Base-by-base conservation (phyloP, 1,140 invertebrate species). In the Eurosta solidaginis region DNA sequence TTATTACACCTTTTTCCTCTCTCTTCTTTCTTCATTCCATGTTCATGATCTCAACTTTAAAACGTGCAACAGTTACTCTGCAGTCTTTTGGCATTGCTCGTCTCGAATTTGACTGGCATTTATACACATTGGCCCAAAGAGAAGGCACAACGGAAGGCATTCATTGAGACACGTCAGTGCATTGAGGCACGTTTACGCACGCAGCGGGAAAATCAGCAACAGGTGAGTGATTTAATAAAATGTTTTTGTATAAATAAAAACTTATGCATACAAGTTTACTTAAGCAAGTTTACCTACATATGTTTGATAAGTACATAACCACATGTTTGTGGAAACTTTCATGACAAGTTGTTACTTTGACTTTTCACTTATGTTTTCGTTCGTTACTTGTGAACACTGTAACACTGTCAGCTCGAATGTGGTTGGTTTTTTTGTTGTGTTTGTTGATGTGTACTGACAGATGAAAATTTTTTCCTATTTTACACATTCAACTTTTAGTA, bases 161-260 rank as follows among this genome's bases (percentile, higher is more conserved):
- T 98, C 89, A 90, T 97, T 17, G 97, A 98, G 89, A 99, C 97
- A 3, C 90, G 96, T 50, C 94, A 96, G 87, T 98, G 97, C 88
- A 95, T 99, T 25, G 95, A 97, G 87, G 95, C 96, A 3, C 90
- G 97, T 52, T 91, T 98, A 29, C 95, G 95, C 79, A 97, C 96
- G 10, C 96, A 97, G 88, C 90, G 95, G 76, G 97, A 98, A 89
- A 98, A 98, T 88, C 96, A 98, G 87, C 96, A 98, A 90, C 96
- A 98, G 93, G 97, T 98, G 90, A 89, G 82, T 20, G 47, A 6
- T 68, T 40, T 40, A 17, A 40, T 17, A 40, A 9, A 10, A 12
- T 27, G 9, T 54, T 10, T 10, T 1, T n/a, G 4, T 27, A 63
- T 4, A 29, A 33, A 33, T 14, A 25, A 29, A 27, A 7, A 50